A percentile compares a stretch with the other conserved stretches of the same genome.
These are phyloP conservation scores for Achatina immaculata DNA, from an alignment of 1,140 invertebrate species.

Conservation along the genomic window DNA sequence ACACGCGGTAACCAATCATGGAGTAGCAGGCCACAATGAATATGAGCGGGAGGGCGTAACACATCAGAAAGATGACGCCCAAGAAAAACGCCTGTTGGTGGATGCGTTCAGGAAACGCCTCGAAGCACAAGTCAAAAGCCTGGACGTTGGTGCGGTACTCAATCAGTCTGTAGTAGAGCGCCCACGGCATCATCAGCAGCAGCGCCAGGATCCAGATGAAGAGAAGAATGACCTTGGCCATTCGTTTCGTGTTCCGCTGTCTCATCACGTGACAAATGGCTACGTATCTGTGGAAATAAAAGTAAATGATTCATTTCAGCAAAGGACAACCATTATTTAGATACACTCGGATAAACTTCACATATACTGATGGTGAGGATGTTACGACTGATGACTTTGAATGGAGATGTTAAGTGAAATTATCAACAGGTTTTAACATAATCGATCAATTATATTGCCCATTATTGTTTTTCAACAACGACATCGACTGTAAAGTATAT, in stretches of 20 bases:
- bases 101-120: constrained; percentile 66
- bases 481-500: too few species aligned
- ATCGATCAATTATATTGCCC: too few species aligned
- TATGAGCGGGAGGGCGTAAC: constrained; percentile 92
- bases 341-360: too few species aligned
- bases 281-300: constrained; percentile 80
- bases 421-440: too few species aligned
- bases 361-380: too few species aligned
- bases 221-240: constrained; percentile 87
- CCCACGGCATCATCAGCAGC: constrained; percentile 88
- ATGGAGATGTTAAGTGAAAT: too few species aligned
- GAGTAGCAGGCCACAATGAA: constrained; percentile 93
- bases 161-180: constrained; percentile 83
- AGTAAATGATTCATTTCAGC: too few species aligned
- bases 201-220: constrained; percentile 91
- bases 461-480: too few species aligned
- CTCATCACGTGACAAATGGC: constrained; percentile 95
- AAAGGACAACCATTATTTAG: not conserved
- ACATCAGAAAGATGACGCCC: constrained; percentile 88
- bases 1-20: constrained; percentile 93
- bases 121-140: constrained; percentile 32
- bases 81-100: constrained; percentile 89
- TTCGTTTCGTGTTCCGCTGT: constrained; percentile 88
- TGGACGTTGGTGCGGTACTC: constrained; percentile 17
- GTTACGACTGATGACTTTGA: too few species aligned